A percentile compares a stretch with the other conserved stretches of the same genome.
phyloP scores from a whole-genome alignment of 2,888 invertebrate species.

The Ommatoiulus sabulosus region DNA sequence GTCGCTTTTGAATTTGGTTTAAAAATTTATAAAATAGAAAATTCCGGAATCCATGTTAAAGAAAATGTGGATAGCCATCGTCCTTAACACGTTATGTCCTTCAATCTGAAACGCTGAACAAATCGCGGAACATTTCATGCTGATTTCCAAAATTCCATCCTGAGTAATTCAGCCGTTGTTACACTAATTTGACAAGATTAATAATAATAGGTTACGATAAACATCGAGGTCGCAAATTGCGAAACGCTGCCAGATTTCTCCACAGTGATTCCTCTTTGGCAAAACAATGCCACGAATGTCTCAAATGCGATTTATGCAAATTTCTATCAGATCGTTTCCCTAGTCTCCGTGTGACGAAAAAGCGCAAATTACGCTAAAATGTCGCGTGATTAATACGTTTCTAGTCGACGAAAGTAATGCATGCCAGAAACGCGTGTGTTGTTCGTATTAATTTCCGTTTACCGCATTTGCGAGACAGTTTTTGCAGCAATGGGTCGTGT shows the following conservation, averaged over 20 bases:
- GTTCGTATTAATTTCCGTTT: constrained; percentile 44
- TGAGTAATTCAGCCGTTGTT: neutral
- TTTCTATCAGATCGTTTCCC: neutral
- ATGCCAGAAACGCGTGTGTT: neutral
- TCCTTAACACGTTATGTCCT: too few species aligned
- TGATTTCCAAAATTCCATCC: neutral
- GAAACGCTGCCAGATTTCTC: neutral
- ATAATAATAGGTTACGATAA: neutral
- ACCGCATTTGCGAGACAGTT: constrained; percentile 26
- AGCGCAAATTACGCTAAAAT: neutral
- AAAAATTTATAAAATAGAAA: too few species aligned
- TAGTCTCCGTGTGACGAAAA: neutral
- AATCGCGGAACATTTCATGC: neutral
- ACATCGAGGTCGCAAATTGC: neutral
- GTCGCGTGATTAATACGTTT: neutral
- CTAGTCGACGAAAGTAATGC: neutral
- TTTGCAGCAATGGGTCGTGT: neutral
- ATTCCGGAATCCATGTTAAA: too few species aligned
- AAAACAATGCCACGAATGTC: neutral
- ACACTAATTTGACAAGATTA: neutral
- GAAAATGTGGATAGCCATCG: too few species aligned
- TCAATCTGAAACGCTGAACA: neutral
- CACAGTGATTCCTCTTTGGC: neutral
- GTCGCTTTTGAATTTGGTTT: too few species aligned
- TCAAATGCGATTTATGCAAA: neutral